Evolutionary conservation across 2,797 vertebrate species (phyloP).

Genomic region (Takifugu ocellatus): DNA sequence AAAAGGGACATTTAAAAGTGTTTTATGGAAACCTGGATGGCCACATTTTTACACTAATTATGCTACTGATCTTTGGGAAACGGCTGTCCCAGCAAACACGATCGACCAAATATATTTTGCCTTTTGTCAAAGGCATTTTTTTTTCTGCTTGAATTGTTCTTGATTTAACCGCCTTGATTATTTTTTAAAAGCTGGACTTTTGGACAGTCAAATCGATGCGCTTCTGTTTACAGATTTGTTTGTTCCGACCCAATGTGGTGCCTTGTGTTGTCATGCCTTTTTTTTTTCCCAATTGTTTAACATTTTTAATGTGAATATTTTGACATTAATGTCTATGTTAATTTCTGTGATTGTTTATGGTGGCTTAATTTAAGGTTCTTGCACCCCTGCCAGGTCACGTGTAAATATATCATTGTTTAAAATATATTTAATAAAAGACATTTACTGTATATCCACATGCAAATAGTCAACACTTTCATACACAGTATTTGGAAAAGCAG

Average conservation of each 20-base stretch:
- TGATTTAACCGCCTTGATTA: conserved; percentile 15
- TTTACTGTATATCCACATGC: background rate
- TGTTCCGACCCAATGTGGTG: conserved; percentile 53
- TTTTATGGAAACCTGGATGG: conserved; percentile 18
- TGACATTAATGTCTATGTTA: conserved; percentile 22
- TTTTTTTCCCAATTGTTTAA: conserved; percentile 20
- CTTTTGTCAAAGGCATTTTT: conserved; percentile 3
- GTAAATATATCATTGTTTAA: conserved; percentile 46
- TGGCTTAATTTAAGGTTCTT: conserved; percentile 25
- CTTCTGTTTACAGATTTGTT: conserved; percentile 16
- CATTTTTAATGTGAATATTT: conserved; percentile 31
- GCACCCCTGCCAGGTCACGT: conserved; percentile 31
- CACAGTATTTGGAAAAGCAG: no score
- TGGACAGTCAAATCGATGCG: conserved; percentile 40
- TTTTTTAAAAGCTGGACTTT: conserved; percentile 20
- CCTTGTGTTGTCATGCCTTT: conserved; percentile 54
- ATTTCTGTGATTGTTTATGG: conserved; percentile 19
- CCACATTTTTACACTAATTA: no score
- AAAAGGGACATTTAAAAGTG: conserved; percentile 35
- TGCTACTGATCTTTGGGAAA: no score
- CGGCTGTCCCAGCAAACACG: no score
- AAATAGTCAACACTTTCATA: no score
- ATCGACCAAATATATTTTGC: no score
- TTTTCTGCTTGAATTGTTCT: conserved; percentile 1
- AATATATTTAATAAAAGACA: conserved; percentile 4